Base-by-base conservation (phyloP, 2,113 vertebrate species). In the Piprites chloris region DNA sequence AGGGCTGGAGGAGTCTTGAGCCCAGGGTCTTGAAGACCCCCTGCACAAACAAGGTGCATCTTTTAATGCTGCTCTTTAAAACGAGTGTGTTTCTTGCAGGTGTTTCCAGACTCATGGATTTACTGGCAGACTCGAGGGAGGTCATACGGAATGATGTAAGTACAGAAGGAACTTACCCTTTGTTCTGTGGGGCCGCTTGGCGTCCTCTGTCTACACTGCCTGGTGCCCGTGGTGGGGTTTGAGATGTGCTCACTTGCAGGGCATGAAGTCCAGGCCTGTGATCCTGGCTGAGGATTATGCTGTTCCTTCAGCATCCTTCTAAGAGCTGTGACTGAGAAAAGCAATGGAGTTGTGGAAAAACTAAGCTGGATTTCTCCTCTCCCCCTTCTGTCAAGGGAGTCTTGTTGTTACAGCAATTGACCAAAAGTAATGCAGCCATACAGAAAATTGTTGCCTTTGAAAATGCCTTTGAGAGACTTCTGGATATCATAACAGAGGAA, bases 361-460 rank as follows among this genome's bases (percentile, higher is more conserved):
- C 20, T 55, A 49, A 28, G 6, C 30, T 66, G 44, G 16, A 23
- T 61, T 63, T 69, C 10, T 27, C 62, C 27, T 83, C 47, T 95
- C 65, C 27, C 32, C 33, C 4, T 66, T 89, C 35, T 93, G 55
- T 47, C 27, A 55, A 99, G 99, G 99, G 99, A 73, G 98, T 99
- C 55, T 91, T 99, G 69, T 95, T 99, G 95, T 98, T 99, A 47
- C 99, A 99, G 92, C 99, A 99, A 13, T 67, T 99, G 93, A 99
- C 99, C 46, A 99, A 99, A 98, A 98, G 98, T 86, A 99, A 99
- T 10, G 99, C 99, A 73, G 99, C 99, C 93, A 99, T 99, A 97
- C 99, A 99, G 98, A 99, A 99, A 97, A 99, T 99, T 30, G 99
- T 99, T 89, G 99, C 99, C 41, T 99, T 99, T 95, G 99, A 99